Base-by-base conservation (phyloP, 2,888 invertebrate genomes). In the Teleogryllus oceanicus region DNA sequence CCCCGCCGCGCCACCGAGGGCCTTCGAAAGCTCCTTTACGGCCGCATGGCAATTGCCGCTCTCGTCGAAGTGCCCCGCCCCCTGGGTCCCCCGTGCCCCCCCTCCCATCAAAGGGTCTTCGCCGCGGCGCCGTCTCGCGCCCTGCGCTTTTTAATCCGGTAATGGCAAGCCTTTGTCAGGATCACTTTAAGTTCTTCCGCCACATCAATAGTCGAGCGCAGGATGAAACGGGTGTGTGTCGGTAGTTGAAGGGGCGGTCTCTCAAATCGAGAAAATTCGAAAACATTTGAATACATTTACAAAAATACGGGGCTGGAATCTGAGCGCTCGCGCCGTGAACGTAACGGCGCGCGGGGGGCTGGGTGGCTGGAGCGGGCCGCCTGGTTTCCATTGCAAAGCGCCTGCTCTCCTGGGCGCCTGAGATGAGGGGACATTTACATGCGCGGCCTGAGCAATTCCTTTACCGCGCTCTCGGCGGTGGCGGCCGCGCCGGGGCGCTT, bases 91-190 rank as follows among this genome's bases (percentile, higher is more conserved):
- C 24, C 24, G 24, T 24, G 24, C 37, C 37, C 37, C 37, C n/a
- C 2, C 74, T 16, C 13, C 76, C 21, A 11, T 8, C 24, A 24
- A 76, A 21, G 13, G 75, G 13, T 13, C 12, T 11, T 0, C 16
- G n/a, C 3, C 21, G 21, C 20, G 76, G 21, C 12, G 18, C 18
- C 77, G 49, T 18, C 49, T 37, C 49, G 21, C 50, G 75, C 50
- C 18, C 50, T 18, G 24, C 50, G 11, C 50, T 79, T 76, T 80
- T 80, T 80, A 80, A 80, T 80, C 78, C 62, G 75, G 78, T 80
- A 80, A 80, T 80, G 80, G 80, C 49, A 75, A 75, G 20, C 76
- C 80, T 62, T 76, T 80, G 80, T 80, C 80, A 80, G 75, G 78
- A 80, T 78, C 78, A 49, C 80, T 75, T 79, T 62, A 18, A 74